These are phyloP conservation scores for Brevimyrus niger DNA, from an alignment of 2,113 vertebrate species.

Conservation along the genomic window DNA sequence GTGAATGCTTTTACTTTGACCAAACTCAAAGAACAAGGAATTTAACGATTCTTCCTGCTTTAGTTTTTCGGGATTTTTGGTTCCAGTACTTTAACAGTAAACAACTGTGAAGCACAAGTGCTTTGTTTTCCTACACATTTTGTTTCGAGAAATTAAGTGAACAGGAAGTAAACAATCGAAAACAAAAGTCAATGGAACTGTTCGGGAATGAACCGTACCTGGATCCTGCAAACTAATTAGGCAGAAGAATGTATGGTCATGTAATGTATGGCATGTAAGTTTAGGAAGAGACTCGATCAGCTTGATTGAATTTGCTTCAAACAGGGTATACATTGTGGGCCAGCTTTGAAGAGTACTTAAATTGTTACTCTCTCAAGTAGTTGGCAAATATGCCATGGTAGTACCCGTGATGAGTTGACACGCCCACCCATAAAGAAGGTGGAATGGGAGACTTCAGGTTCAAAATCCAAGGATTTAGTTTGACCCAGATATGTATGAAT, in stretches of 20 bases:
- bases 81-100: conserved; percentile 50
- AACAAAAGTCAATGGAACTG: conserved; percentile 58
- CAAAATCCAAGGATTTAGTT: conserved; percentile 7
- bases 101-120: conserved; percentile 60
- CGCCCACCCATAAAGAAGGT: neutral
- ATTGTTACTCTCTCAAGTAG: conserved; percentile 19
- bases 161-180: conserved; percentile 34
- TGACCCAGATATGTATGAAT: conserved; percentile 24
- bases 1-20: conserved; percentile 60
- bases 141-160: conserved; percentile 26
- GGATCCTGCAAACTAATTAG: conserved; percentile 64
- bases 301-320: neutral
- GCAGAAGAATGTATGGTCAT: conserved; percentile 44
- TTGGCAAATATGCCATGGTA: neutral
- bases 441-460: neutral
- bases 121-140: conserved; percentile 48
- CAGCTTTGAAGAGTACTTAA: conserved; percentile 37
- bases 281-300: conserved; percentile 30
- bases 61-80: conserved; percentile 54
- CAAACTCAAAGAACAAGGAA: conserved; percentile 53
- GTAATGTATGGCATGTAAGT: neutral
- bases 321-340: conserved; percentile 37
- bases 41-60: conserved; percentile 59
- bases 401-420: neutral
- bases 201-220: conserved; percentile 55